Percentiles rank a stretch among this genome's conserved stretches.
Conservation (phyloP, 2,113 vertebrate genomes). For the Cochlearius cochlearius region DNA sequence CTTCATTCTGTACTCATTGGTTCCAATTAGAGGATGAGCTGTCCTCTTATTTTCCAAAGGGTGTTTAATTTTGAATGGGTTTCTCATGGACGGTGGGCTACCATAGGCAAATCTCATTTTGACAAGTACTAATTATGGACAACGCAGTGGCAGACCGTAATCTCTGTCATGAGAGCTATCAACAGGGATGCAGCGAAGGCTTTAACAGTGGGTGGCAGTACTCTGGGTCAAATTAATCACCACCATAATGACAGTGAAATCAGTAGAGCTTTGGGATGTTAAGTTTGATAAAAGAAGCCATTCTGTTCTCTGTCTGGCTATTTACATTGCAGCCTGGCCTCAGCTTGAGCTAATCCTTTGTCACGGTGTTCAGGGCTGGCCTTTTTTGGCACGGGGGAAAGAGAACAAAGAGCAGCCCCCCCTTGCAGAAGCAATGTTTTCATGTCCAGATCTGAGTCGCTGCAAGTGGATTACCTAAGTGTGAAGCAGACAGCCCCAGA, state of each 20-base stretch:
- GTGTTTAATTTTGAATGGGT: slow-evolving; percentile 27
- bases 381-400: not conserved
- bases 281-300: slow-evolving; percentile 59
- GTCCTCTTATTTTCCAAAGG: slow-evolving; percentile 9
- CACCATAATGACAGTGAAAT: slow-evolving; percentile 60
- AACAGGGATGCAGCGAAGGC: slow-evolving; percentile 29
- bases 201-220: slow-evolving; percentile 63
- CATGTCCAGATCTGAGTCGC: not conserved
- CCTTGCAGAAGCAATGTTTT: slow-evolving; percentile 10
- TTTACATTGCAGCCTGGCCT: slow-evolving; percentile 31
- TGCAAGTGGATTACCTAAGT: slow-evolving; percentile 30
- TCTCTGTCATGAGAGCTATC: slow-evolving; percentile 63
- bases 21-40: slow-evolving; percentile 39
- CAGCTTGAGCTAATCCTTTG: slow-evolving; percentile 47
- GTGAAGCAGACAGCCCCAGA: slow-evolving; percentile 27
- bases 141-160: slow-evolving; percentile 26
- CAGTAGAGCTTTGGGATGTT: slow-evolving; percentile 65
- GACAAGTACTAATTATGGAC: slow-evolving; percentile 57
- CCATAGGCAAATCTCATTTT: slow-evolving; percentile 40
- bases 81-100: slow-evolving; percentile 30
- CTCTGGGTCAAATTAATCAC: slow-evolving; percentile 64
- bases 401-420: slow-evolving; percentile 26
- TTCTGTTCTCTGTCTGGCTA: slow-evolving; percentile 50
- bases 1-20: not conserved
- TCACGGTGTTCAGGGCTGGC: not conserved